Evolutionary conservation across 1,140 invertebrate species (phyloP), one percentile per base, ranked within the genome.

Genomic region (Apis cerana): DNA sequence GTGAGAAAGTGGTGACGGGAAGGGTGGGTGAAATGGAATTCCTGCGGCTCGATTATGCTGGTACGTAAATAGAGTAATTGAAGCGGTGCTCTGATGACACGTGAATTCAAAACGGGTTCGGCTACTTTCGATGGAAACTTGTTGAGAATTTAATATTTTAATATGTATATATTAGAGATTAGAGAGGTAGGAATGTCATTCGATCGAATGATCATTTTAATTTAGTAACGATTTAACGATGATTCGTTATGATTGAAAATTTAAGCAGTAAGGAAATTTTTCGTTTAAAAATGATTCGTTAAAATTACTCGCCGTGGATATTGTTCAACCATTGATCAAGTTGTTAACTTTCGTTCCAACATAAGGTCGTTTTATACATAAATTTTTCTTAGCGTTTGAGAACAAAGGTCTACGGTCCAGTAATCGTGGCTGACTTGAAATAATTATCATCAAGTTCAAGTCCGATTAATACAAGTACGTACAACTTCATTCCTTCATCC

Each of bases 401-500:
- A 67, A 71, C 54, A 56, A 69, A 58, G 17, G 48, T n/a, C 13
- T 2, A 2, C 2, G 7, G 17, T 48, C 52, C 52, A 52, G 69
- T 83, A 71, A 62, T 61, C 64, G 21, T 11, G 33, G 50, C 81
- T 77, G 23, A 82, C 62, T 43, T 56, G 70, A 71, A 75, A 83
- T 85, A 87, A 89, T 89, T 89, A 89, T 89, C 85, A 64, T 71
- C 58, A 23, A 43, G 48, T 54, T 59, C 61, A 87, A 48, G 77
- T 64, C 72, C 69, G 71, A 75, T 85, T 78, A 78, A 72, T 80
- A 70, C 43, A 19, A 64, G 9, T 64, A 74, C 68, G 54, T 71
- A 79, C 81, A 65, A 82, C 80, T 89, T 80, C 82, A 85, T 88
- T 78, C 74, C 77, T 78, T 67, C 33, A 84, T 88, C 83, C 86